Conservation (phyloP, 2,113 vertebrate species). For the Anser brachyrhynchus region DNA sequence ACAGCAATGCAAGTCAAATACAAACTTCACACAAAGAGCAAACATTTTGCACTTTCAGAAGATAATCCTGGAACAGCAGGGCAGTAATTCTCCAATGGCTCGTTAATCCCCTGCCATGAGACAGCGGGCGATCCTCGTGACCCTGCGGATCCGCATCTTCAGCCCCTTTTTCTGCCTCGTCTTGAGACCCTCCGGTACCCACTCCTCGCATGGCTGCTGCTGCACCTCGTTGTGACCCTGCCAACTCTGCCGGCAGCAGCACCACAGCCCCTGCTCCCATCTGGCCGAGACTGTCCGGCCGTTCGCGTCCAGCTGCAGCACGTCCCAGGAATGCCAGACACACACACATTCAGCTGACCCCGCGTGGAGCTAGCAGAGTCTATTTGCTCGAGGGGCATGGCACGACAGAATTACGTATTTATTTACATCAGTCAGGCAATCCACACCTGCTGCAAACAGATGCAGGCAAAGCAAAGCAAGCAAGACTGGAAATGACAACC, state of each 20-base stretch:
- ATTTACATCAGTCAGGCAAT: not conserved
- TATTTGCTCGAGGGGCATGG: not conserved
- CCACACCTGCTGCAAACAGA: not conserved
- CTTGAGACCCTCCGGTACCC: not conserved
- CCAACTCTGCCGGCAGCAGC: not conserved
- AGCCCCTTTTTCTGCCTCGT: not conserved
- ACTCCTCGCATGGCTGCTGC: fast-evolving
- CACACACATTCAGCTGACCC: not conserved
- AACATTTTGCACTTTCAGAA: not conserved
- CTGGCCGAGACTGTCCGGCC: not conserved
- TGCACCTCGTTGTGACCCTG: fast-evolving
- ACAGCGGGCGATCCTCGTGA: not conserved
- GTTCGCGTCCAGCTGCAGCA: not conserved
- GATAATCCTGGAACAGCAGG: not conserved
- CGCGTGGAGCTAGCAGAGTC: fast-evolving
- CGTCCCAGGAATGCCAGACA: not conserved
- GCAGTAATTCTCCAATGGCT: not conserved
- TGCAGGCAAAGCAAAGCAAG: not conserved
- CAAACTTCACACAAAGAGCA: not conserved
- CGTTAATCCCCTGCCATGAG: not conserved
- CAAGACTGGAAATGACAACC: not conserved
- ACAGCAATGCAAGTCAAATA: not conserved
- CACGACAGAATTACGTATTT: not conserved
- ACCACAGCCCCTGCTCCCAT: not conserved
- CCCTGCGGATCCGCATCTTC: not conserved